phyloP scores from a whole-genome alignment of 2,797 vertebrate species.

The Carduelis carduelis region DNA sequence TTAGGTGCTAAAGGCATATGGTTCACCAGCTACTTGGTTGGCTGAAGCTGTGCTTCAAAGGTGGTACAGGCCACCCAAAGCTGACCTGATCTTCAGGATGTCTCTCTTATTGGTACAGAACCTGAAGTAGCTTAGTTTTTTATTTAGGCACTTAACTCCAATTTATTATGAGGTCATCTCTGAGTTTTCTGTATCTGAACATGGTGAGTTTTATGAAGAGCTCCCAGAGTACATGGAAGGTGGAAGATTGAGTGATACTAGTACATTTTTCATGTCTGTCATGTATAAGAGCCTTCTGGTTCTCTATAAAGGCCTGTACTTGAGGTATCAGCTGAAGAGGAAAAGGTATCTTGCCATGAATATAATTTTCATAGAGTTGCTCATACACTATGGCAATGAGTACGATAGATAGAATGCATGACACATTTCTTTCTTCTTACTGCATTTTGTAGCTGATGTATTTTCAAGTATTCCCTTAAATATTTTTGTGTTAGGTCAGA shows the following conservation, averaged over 20 bases:
- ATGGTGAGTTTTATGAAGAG: background rate
- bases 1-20: background rate
- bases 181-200: background rate
- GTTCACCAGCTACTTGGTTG: background rate
- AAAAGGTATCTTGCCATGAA: background rate
- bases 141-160: background rate
- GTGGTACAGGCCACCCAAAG: background rate
- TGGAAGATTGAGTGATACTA: background rate
- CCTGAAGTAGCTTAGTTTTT: background rate
- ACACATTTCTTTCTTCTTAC: background rate
- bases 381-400: background rate
- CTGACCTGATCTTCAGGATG: background rate
- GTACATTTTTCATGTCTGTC: background rate
- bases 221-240: background rate
- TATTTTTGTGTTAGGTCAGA: background rate
- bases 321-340: background rate
- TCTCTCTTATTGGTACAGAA: background rate
- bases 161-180: background rate
- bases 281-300: background rate
- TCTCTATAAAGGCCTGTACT: background rate
- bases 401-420: background rate
- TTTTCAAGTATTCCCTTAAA: background rate
- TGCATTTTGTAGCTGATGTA: background rate
- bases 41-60: background rate
- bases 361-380: background rate